These are phyloP conservation scores for Pseudochirops corinnae DNA, from an alignment of 2,797 vertebrate genomes.

Conservation along the genomic window DNA sequence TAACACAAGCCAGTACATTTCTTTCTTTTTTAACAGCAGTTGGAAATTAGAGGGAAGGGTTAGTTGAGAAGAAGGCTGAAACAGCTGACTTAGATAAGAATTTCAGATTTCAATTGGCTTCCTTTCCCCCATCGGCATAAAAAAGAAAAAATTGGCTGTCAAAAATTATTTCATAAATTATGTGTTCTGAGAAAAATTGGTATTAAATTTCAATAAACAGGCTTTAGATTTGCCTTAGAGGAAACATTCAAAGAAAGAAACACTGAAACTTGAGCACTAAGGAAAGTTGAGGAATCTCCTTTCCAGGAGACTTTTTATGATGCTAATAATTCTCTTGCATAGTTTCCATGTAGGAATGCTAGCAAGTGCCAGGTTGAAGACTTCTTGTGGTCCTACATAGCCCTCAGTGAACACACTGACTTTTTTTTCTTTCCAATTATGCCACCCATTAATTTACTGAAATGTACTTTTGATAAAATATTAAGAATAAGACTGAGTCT, in stretches of 20 bases:
- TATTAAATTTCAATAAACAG: neutral
- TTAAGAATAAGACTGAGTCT: neutral
- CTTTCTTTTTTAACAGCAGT: neutral
- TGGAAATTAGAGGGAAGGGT: neutral
- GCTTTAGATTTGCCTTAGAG: neutral
- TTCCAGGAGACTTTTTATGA: neutral
- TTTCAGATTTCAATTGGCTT: neutral
- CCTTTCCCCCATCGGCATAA: neutral
- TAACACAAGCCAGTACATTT: neutral
- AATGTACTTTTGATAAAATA: neutral
- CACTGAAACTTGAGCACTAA: neutral
- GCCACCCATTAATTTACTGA: neutral
- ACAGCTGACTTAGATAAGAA: neutral
- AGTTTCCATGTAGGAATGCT: neutral
- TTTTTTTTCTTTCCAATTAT: neutral
- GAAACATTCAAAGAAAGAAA: neutral
- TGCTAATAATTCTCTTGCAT: neutral
- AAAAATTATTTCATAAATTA: neutral
- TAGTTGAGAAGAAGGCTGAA: neutral
- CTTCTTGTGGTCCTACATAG: neutral
- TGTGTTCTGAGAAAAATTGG: neutral
- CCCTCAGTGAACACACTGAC: neutral
- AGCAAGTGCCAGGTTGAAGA: neutral
- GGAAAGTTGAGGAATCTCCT: slow-evolving; percentile 4
- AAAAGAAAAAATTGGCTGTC: neutral